These are phyloP conservation scores for Drosophila dives DNA, from an alignment of 2,888 invertebrate species.

Conservation along the genomic window DNA sequence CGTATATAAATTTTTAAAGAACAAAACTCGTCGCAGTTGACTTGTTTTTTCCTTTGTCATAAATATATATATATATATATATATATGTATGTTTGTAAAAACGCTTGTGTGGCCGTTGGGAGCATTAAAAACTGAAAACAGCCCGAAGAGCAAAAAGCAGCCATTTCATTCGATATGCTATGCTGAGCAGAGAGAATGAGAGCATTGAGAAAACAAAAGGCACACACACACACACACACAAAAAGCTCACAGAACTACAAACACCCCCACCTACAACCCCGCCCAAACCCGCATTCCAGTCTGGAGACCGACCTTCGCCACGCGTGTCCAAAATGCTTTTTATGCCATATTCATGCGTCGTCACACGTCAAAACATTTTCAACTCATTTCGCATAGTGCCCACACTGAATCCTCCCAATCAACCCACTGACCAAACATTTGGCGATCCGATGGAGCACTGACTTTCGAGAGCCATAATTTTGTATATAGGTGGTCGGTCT, in stretches of 20 bases:
- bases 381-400: constrained; percentile 38
- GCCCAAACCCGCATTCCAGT: neutral
- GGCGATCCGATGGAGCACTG: neutral
- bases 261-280: neutral
- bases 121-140: constrained; percentile 15
- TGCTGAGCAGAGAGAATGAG: constrained; percentile 50
- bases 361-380: constrained; percentile 59
- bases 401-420: constrained; percentile 3
- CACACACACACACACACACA: constrained; percentile 7
- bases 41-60: constrained; percentile 45
- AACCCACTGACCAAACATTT: constrained; percentile 21
- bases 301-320: constrained; percentile 6
- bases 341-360: constrained; percentile 50
- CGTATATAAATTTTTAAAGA: neutral
- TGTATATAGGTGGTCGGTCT: constrained; percentile 4
- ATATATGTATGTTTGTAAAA: constrained; percentile 4
- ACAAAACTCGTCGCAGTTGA: constrained; percentile 50
- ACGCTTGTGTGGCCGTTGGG: constrained; percentile 1
- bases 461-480: constrained; percentile 17
- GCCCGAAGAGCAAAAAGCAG: constrained; percentile 14
- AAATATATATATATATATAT: constrained; percentile 7
- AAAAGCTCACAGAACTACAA: constrained; percentile 1
- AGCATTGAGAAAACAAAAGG: constrained; percentile 9
- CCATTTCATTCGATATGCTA: constrained; percentile 56
- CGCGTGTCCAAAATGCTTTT: constrained; percentile 32